These are phyloP conservation scores for Poecilus cupreus DNA, from an alignment of 2,888 invertebrate species.

Conservation along the genomic window DNA sequence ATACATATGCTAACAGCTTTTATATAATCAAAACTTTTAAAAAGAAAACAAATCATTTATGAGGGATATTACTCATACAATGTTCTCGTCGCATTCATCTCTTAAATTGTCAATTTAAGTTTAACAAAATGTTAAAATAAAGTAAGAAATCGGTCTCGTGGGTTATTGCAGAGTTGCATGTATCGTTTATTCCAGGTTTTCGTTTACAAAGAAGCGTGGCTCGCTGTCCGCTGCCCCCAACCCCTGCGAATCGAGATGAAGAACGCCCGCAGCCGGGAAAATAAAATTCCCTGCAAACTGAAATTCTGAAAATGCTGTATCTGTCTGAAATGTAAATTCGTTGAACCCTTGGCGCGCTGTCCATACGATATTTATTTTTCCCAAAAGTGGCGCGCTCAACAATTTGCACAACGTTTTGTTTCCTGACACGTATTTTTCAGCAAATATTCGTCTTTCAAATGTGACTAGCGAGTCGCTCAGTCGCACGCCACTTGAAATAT, in stretches of 20 bases:
- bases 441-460: slow-evolving; percentile 20
- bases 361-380: slow-evolving; percentile 26
- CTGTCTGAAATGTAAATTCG: slow-evolving; percentile 35
- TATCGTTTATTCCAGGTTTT: not conserved
- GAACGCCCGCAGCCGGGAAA: slow-evolving; percentile 14
- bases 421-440: slow-evolving; percentile 15
- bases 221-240: no score
- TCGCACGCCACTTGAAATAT: not conserved
- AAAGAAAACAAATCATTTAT: not conserved
- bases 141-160: not conserved
- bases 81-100: not conserved
- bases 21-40: not conserved
- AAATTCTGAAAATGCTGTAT: slow-evolving; percentile 14
- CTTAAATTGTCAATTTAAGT: no score
- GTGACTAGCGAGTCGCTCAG: not conserved
- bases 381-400: not conserved
- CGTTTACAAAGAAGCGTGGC: not conserved
- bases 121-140: no score
- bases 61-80: not conserved
- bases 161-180: slow-evolving; percentile 20
- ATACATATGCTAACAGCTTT: slow-evolving; percentile 1
- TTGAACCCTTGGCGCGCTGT: not conserved
- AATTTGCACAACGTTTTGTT: not conserved
- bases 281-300: slow-evolving; percentile 11
- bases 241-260: no score